Evolutionary conservation across 2,888 invertebrate genomes (phyloP), one percentile per base, ranked within the genome.

Genomic region (Athrips mouffetella): DNA sequence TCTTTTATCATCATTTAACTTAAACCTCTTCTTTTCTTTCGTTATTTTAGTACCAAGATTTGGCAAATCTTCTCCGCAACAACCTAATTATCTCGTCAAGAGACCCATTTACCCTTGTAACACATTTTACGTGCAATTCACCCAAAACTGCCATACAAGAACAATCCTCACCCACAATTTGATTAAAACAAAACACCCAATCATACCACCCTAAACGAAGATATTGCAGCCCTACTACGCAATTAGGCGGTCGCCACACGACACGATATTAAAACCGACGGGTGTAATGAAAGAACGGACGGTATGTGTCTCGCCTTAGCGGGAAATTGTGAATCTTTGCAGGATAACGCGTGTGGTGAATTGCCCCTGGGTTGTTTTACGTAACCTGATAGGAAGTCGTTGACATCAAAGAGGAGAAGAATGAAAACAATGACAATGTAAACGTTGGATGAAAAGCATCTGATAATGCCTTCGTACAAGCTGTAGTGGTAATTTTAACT

Each of bases 221-320:
- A 60, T 54, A 54, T 57, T 49, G 59, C 51, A 42, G 46, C 55
- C 53, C 63, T 75, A 75, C 78, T 72, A 73, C 70, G 76, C 79
- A 77, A 79, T 79, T 76, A 76, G 71, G 65, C 51, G 37, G 40
- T 45, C 47, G 55, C 54, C 45, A 59, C 55, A 57, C 57, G 59
- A 47, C 47, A 50, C 54, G 59, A 61, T 63, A 71, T 69, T 70
- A 65, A 62, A 61, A 51, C 54, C 58, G 54, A 62, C 58, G 50
- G 44, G 51, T 53, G 62, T 73, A 77, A 79, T 79, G 76, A 75
- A 73, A 73, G 67, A 65, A 65, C 63, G 63, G 69, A 69, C 65
- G 53, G 59, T 54, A 52, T 40, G 44, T 15, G 45, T 45, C 18
- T 56, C 54, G 53, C 58, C 56, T 66, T 65, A 50, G 62, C 48